Conservation (phyloP, 2,797 vertebrate species). For the Mallotus villosus region DNA sequence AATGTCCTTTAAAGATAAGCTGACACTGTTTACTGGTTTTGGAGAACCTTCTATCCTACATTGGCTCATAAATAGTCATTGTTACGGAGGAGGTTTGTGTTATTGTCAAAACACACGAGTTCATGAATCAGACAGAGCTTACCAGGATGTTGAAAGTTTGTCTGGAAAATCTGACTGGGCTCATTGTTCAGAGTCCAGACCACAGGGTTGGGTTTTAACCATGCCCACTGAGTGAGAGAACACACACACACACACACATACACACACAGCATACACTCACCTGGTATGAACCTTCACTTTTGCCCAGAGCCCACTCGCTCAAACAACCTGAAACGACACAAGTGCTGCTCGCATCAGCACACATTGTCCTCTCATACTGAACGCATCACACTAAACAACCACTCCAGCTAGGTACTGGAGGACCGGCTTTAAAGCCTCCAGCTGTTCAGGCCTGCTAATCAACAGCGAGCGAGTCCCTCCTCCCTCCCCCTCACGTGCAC, state of each 20-base stretch:
- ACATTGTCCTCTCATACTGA: background rate
- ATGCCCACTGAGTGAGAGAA: background rate
- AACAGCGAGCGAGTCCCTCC: background rate
- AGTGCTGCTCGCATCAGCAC: background rate
- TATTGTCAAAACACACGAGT: slow-evolving; percentile 63
- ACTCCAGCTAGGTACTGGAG: too few species aligned
- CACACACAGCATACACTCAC: background rate
- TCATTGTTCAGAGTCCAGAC: slow-evolving; percentile 50
- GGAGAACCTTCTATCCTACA: slow-evolving; percentile 34
- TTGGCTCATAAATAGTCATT: slow-evolving; percentile 59
- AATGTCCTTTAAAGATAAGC: background rate
- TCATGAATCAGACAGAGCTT: slow-evolving; percentile 43
- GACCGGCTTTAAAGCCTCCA: too few species aligned
- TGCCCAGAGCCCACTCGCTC: background rate
- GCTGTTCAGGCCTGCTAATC: background rate
- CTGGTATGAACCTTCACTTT: background rate
- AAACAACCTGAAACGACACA: background rate
- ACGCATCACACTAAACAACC: too few species aligned
- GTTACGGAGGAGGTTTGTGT: slow-evolving; percentile 55
- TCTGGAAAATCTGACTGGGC: slow-evolving; percentile 67
- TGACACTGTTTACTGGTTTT: background rate
- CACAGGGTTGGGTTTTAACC: slow-evolving; percentile 11
- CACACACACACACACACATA: background rate
- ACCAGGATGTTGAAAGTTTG: slow-evolving; percentile 46
- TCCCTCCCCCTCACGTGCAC: too few species aligned